Evolutionary conservation across 1,140 invertebrate genomes (phyloP).

Genomic region (Neodiprion pinetum): DNA sequence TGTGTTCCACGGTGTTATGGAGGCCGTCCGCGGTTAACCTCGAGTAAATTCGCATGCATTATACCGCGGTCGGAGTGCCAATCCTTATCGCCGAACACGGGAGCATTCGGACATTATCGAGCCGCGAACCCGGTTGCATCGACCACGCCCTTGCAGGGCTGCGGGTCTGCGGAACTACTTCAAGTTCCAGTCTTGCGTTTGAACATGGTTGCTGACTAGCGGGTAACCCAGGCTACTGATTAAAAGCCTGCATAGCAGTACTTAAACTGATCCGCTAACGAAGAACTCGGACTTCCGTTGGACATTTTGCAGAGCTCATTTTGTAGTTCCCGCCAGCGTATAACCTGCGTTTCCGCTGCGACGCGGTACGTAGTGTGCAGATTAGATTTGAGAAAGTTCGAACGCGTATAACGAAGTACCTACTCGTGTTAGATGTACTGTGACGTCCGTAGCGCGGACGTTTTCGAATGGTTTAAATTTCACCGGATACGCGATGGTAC

Average conservation of each 20-base stretch:
- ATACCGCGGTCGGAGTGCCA: not conserved
- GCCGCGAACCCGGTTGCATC: not conserved
- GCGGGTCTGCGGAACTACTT: too few species aligned
- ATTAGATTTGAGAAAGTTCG: not conserved
- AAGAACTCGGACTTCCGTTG: not conserved
- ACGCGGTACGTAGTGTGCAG: too few species aligned
- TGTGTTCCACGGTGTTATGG: not conserved
- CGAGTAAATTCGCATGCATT: slow-evolving; percentile 1
- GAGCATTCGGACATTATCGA: not conserved
- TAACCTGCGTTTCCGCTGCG: too few species aligned
- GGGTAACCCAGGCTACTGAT: not conserved
- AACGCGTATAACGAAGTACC: not conserved
- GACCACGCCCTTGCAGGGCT: not conserved
- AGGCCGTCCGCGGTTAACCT: not conserved
- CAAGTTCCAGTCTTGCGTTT: not conserved
- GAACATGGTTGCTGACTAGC: not conserved
- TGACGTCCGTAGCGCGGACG: not conserved
- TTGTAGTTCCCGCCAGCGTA: too few species aligned
- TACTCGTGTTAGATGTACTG: too few species aligned
- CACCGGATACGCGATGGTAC: not conserved
- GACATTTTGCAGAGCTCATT: too few species aligned
- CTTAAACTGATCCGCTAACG: not conserved
- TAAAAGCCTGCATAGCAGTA: not conserved
- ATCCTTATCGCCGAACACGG: not conserved
- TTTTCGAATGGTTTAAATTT: not conserved